phyloP scores from a whole-genome alignment of 2,888 invertebrate genomes.

The Trachelus stipa region DNA sequence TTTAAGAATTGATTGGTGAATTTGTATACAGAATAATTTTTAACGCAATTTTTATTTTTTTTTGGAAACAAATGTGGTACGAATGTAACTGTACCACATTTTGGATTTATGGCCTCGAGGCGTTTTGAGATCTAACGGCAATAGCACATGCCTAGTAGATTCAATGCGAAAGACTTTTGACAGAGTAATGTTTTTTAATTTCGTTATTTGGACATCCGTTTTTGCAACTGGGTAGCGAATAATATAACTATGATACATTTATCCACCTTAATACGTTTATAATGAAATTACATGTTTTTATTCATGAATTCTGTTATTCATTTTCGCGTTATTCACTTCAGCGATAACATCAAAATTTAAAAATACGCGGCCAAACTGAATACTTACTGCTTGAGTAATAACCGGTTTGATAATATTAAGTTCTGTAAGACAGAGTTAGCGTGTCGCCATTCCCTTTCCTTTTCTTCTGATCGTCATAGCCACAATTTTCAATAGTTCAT shows the following conservation, averaged over 20 bases:
- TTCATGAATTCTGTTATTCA: not conserved
- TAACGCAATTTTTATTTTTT: not conserved
- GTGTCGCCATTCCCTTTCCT: not conserved
- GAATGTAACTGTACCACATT: not conserved
- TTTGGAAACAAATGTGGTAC: not conserved
- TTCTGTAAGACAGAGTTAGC: not conserved
- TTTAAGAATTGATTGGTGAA: not conserved
- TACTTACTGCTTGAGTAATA: not conserved
- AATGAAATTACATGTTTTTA: not conserved
- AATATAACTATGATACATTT: not conserved
- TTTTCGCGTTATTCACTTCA: not conserved
- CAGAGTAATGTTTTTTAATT: not conserved
- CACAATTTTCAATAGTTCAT: too few species aligned
- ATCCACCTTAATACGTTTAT: not conserved
- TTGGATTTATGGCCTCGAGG: not conserved
- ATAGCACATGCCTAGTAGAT: not conserved
- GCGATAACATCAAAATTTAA: not conserved
- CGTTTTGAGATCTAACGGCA: not conserved
- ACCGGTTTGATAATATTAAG: not conserved
- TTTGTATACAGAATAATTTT: not conserved
- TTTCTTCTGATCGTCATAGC: not conserved
- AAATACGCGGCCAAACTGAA: not conserved
- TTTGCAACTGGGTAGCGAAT: not conserved
- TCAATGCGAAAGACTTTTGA: not conserved
- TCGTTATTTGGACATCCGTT: not conserved